Percentiles rank a stretch among this genome's conserved stretches.
These are phyloP conservation scores for Podarcis raffonei DNA, from an alignment of 2,113 vertebrate species.

Conservation along the genomic window DNA sequence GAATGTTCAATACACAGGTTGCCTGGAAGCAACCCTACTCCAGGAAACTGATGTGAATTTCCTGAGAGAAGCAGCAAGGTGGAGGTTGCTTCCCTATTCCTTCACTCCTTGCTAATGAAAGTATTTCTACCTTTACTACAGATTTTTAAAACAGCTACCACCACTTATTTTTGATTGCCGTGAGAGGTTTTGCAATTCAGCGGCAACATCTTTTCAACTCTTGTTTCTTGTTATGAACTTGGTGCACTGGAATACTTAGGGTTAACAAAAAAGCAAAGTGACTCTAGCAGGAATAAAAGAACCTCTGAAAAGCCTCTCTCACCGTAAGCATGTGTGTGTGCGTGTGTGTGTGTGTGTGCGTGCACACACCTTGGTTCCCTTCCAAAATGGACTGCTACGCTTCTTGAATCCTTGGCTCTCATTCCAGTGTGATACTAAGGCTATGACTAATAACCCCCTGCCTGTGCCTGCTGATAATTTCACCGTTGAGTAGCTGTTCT, in stretches of 20 bases:
- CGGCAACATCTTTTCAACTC: slow-evolving; percentile 38
- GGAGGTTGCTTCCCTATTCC: neutral
- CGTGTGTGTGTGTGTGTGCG: neutral
- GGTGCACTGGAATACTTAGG: slow-evolving; percentile 43
- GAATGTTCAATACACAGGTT: too few species aligned
- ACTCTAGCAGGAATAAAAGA: slow-evolving; percentile 44
- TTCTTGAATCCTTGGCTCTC: slow-evolving; percentile 70
- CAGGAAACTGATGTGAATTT: slow-evolving; percentile 58
- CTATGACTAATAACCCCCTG: slow-evolving; percentile 70
- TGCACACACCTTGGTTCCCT: slow-evolving; percentile 48
- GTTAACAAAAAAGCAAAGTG: slow-evolving; percentile 33
- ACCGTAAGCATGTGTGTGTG: neutral
- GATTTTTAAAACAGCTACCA: slow-evolving; percentile 36
- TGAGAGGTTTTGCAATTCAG: slow-evolving; percentile 54
- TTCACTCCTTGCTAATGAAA: slow-evolving; percentile 46
- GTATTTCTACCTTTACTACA: neutral
- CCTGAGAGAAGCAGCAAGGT: slow-evolving; percentile 18
- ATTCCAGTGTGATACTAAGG: slow-evolving; percentile 59
- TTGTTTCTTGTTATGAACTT: neutral
- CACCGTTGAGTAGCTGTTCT: slow-evolving; percentile 69
- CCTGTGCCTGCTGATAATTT: slow-evolving; percentile 69
- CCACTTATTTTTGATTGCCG: slow-evolving; percentile 47
- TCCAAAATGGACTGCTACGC: slow-evolving; percentile 68
- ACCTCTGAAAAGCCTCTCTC: slow-evolving; percentile 24
- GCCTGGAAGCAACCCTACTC: neutral